phyloP scores from a whole-genome alignment of 2,113 vertebrate species.

The Macquaria ambigua region DNA sequence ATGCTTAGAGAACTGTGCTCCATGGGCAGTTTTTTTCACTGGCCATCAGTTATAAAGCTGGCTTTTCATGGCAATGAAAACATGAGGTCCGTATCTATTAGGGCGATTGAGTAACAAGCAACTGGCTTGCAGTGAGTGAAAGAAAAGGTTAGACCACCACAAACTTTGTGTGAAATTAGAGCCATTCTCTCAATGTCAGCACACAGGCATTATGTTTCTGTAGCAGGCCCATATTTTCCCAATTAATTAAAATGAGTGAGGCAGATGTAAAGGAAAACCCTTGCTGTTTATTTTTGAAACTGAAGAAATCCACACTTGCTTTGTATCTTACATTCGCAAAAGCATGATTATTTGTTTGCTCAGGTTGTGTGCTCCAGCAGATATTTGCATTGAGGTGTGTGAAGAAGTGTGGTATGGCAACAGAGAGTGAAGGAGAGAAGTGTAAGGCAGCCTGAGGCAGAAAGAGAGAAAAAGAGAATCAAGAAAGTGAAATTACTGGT shows the following conservation, averaged over 20 bases:
- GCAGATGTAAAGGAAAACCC: neutral
- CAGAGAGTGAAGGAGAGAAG: neutral
- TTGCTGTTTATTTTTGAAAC: neutral
- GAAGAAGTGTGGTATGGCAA: neutral
- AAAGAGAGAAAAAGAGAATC: neutral
- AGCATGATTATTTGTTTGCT: neutral
- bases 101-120: conserved; percentile 26
- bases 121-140: neutral
- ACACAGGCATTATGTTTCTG: neutral
- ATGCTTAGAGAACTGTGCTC: conserved; percentile 5
- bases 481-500: neutral
- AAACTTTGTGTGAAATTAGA: too few relatives aligned
- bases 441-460: neutral
- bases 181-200: neutral
- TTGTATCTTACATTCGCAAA: neutral
- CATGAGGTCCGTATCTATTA: conserved; percentile 27
- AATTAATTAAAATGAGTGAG: neutral
- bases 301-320: neutral
- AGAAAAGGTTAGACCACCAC: neutral
- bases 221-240: neutral
- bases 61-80: conserved; percentile 44
- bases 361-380: neutral
- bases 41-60: conserved; percentile 37
- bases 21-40: neutral
- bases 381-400: conserved; percentile 15